Evolutionary conservation across 1,140 invertebrate species (phyloP).

Genomic region (Onthophagus taurus): DNA sequence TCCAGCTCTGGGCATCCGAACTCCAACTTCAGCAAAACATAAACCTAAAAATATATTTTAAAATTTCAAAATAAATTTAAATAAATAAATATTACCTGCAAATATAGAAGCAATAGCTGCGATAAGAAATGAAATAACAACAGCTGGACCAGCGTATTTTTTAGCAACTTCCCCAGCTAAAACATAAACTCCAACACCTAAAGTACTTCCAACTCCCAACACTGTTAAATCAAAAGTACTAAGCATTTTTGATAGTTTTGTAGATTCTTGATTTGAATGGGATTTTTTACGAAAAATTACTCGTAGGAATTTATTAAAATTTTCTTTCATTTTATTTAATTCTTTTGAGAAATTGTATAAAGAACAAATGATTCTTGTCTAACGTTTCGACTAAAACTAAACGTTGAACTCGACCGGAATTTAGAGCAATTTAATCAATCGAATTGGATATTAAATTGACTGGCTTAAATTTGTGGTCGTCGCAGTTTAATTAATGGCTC

Average conservation of each 20-base stretch:
- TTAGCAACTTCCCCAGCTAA: constrained; percentile 56
- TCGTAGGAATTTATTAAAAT: neutral
- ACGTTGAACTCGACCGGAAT: too few species aligned
- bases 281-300: constrained; percentile 29
- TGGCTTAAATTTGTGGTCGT: neutral
- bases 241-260: constrained; percentile 57
- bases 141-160: constrained; percentile 53
- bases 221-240: constrained; percentile 60
- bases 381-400: too few species aligned
- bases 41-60: constrained; percentile 47
- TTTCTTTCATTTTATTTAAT: neutral
- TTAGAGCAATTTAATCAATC: neutral
- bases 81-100: constrained; percentile 43
- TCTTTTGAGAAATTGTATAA: neutral
- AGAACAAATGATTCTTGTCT: too few species aligned
- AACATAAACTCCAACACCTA: constrained; percentile 62
- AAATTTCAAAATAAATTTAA: neutral
- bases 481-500: neutral
- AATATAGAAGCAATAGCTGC: constrained; percentile 60
- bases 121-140: constrained; percentile 54
- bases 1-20: constrained; percentile 76
- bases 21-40: constrained; percentile 84
- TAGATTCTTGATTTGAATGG: constrained; percentile 40
- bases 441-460: neutral
- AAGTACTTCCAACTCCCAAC: constrained; percentile 49